Evolutionary conservation across 2,888 invertebrate species (phyloP).

Genomic region (Xestoiulus laeticollis): DNA sequence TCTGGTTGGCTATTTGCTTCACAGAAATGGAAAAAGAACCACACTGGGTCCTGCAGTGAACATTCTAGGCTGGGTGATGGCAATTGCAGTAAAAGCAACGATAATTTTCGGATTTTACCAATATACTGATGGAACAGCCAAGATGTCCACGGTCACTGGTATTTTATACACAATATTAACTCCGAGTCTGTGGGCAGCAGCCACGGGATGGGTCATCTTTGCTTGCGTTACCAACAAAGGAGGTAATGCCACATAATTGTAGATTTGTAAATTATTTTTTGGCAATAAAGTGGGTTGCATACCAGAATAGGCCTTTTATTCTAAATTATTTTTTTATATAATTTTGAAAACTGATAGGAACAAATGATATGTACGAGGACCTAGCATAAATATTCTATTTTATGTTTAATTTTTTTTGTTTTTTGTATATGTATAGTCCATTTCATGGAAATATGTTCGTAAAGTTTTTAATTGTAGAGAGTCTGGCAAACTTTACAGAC

Average conservation of each 20-base stretch:
- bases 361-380: no score
- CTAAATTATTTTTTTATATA: no score
- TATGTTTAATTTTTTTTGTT: no score
- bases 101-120: conserved; percentile 48
- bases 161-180: conserved; percentile 48
- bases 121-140: conserved; percentile 47
- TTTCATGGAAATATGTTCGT: no score
- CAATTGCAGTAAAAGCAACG: neutral
- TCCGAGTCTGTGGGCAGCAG: conserved; percentile 48
- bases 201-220: conserved; percentile 49
- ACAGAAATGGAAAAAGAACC: neutral
- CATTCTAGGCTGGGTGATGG: neutral
- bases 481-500: no score
- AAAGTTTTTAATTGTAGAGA: no score
- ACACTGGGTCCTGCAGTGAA: neutral
- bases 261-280: neutral
- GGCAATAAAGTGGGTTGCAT: no score
- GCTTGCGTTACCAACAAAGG: conserved; percentile 46
- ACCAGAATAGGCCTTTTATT: no score
- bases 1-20: conserved; percentile 41
- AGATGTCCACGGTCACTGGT: conserved; percentile 45
- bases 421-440: no score
- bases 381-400: no score
- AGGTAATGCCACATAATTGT: conserved; percentile 28
- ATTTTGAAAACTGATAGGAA: no score